Conservation (phyloP, 2,888 invertebrate species). For the Drosophila siamana region DNA sequence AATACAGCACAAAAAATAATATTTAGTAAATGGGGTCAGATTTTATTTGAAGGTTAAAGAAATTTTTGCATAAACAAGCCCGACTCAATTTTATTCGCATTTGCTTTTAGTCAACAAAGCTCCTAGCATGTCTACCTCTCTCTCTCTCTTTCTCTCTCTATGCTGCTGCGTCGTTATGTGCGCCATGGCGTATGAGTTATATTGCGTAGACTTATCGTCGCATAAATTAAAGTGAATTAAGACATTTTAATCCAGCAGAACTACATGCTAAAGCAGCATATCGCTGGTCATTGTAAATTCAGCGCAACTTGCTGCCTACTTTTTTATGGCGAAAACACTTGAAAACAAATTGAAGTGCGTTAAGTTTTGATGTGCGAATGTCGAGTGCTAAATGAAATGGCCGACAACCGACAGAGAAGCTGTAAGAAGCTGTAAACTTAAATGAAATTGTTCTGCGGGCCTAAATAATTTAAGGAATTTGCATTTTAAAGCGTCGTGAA, state of each 20-base stretch:
- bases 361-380: slow-evolving; percentile 52
- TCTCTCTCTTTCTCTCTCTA: not conserved
- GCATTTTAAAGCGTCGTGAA: slow-evolving; percentile 56
- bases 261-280: slow-evolving; percentile 20
- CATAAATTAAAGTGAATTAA: slow-evolving; percentile 70
- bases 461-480: slow-evolving; percentile 51
- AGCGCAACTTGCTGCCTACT: slow-evolving; percentile 27
- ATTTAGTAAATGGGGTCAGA: not conserved
- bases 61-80: not conserved
- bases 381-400: slow-evolving; percentile 63
- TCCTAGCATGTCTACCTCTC: not conserved
- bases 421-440: slow-evolving; percentile 34
- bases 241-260: slow-evolving; percentile 63
- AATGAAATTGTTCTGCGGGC: slow-evolving; percentile 46
- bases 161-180: not conserved
- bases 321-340: slow-evolving; percentile 48
- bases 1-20: not conserved
- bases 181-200: slow-evolving; percentile 62
- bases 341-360: slow-evolving; percentile 61
- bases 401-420: slow-evolving; percentile 19
- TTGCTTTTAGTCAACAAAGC: not conserved
- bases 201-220: slow-evolving; percentile 36
- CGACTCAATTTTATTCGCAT: not conserved
- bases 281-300: slow-evolving; percentile 59
- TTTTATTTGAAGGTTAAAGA: not conserved